phyloP scores from a whole-genome alignment of 2,797 vertebrate species.

The Agapornis canus region DNA sequence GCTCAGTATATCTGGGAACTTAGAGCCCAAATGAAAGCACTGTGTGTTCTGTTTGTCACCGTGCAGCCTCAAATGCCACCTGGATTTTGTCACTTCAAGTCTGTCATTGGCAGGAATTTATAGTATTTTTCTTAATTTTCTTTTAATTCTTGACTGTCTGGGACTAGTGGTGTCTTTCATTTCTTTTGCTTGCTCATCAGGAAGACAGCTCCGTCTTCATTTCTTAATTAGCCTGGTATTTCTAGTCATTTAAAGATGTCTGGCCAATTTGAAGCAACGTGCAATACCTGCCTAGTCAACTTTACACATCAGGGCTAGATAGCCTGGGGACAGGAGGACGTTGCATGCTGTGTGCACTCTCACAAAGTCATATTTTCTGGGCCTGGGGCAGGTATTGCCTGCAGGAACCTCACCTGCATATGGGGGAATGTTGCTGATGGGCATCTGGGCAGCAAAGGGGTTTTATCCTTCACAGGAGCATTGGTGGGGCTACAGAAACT shows the following conservation, averaged over 20 bases:
- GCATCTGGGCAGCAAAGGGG: neutral
- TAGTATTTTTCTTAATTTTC: neutral
- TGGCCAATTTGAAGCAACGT: neutral
- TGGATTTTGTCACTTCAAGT: neutral
- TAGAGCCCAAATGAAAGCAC: neutral
- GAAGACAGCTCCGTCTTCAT: neutral
- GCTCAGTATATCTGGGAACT: neutral
- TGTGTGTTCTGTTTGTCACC: neutral
- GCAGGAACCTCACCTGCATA: neutral
- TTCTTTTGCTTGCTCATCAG: neutral
- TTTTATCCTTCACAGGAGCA: neutral
- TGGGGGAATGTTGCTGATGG: neutral
- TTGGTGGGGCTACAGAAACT: neutral
- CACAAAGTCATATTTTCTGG: neutral
- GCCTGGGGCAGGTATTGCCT: neutral
- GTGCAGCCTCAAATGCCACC: neutral
- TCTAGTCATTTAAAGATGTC: neutral
- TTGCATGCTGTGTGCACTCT: rapidly evolving
- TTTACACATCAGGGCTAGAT: neutral
- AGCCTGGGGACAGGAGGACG: neutral
- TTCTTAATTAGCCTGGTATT: neutral
- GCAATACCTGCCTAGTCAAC: neutral
- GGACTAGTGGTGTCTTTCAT: neutral
- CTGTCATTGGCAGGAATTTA: neutral
- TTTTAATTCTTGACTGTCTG: neutral